These are phyloP conservation scores for Chrysina gloriosa DNA, from an alignment of 2,888 invertebrate species.

Conservation along the genomic window DNA sequence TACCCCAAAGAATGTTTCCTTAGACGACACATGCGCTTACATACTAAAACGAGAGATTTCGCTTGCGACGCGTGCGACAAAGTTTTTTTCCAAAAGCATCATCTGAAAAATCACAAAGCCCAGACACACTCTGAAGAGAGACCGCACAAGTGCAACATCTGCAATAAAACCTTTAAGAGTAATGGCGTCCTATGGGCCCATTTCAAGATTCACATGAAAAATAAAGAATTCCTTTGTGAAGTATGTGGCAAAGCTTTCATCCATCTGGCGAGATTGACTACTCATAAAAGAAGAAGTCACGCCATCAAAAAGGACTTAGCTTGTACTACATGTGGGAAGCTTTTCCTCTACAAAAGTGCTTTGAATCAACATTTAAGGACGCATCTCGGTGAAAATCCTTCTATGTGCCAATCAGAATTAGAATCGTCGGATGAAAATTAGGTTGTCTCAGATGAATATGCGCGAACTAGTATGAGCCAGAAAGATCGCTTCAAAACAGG, in stretches of 20 bases:
- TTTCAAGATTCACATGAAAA: neutral
- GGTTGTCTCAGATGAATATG: no score
- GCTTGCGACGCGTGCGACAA: constrained; percentile 20
- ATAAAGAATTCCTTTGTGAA: neutral
- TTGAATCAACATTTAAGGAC: no score
- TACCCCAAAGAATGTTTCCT: neutral
- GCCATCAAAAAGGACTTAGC: constrained; percentile 4
- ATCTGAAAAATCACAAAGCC: neutral
- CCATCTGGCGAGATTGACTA: neutral
- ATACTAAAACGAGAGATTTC: neutral
- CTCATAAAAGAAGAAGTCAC: constrained; percentile 8
- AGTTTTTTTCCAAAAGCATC: neutral
- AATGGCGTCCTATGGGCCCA: neutral
- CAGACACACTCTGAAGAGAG: neutral
- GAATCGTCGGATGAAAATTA: no score
- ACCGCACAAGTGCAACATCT: constrained; percentile 1
- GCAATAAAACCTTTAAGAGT: neutral
- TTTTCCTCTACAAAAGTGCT: no score
- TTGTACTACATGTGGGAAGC: constrained; percentile 1
- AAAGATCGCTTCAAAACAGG: no score
- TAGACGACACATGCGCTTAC: neutral
- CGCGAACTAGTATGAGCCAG: no score
- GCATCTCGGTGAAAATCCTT: no score
- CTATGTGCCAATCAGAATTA: no score
- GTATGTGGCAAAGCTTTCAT: constrained; percentile 10